phyloP scores from a whole-genome alignment of 2,888 invertebrate genomes.

The Meiosimyza platycephala region DNA sequence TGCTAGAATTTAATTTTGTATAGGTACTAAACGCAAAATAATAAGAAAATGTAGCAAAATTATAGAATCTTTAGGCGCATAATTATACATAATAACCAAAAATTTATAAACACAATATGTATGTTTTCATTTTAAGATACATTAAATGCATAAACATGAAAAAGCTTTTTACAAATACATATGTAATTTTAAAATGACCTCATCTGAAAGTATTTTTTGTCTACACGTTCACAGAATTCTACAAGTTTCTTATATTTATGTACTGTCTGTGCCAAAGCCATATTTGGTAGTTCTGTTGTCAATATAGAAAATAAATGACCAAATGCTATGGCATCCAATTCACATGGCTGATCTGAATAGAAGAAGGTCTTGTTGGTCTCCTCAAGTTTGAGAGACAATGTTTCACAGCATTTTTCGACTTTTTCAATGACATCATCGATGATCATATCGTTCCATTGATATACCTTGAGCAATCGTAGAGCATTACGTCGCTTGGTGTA shows the following conservation, averaged over 20 bases:
- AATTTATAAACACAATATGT: too few species aligned
- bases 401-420: slow-evolving; percentile 83
- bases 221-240: slow-evolving; percentile 85
- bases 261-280: slow-evolving; percentile 83
- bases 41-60: too few species aligned
- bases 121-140: too few species aligned
- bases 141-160: too few species aligned
- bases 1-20: too few species aligned
- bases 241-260: slow-evolving; percentile 81
- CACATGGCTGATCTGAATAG: slow-evolving; percentile 88
- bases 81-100: too few species aligned
- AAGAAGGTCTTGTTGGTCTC: slow-evolving; percentile 78
- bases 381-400: slow-evolving; percentile 85
- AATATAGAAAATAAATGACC: slow-evolving; percentile 96
- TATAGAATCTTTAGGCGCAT: too few species aligned
- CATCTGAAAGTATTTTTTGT: slow-evolving; percentile 78
- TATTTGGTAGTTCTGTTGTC: slow-evolving; percentile 88
- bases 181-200: slow-evolving; percentile 42
- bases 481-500: slow-evolving; percentile 79
- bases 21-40: too few species aligned
- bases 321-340: slow-evolving; percentile 95
- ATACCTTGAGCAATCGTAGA: slow-evolving; percentile 77
- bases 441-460: slow-evolving; percentile 85
- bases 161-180: too few species aligned
- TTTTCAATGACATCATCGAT: slow-evolving; percentile 81